Percentiles rank a stretch among this genome's conserved stretches.
These are phyloP conservation scores for Acronicta psi DNA, from an alignment of 2,888 invertebrate species.

Conservation along the genomic window DNA sequence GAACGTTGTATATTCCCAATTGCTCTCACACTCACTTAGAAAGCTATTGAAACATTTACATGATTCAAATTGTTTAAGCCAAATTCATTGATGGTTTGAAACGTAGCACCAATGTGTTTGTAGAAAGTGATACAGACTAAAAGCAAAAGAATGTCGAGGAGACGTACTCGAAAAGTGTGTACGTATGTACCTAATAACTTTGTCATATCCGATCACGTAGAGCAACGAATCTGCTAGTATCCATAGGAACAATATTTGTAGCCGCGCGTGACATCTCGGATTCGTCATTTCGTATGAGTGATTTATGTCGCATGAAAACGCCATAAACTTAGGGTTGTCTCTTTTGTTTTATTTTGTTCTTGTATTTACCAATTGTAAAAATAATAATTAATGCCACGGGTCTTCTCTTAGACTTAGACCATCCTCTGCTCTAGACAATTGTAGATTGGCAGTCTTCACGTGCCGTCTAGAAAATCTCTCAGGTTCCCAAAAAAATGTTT, in stretches of 20 bases:
- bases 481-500: no score
- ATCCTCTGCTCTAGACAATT: no score
- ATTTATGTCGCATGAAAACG: background rate
- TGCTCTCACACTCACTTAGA: background rate
- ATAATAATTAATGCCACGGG: no score
- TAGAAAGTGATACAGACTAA: no score
- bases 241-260: no score
- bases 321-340: background rate
- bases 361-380: no score
- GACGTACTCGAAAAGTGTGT: background rate
- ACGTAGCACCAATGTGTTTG: background rate
- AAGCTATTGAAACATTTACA: background rate
- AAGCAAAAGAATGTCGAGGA: background rate
- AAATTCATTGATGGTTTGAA: no score
- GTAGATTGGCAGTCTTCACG: no score
- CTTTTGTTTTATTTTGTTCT: no score
- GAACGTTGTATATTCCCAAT: background rate
- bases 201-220: background rate
- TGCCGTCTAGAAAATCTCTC: no score
- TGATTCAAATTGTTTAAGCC: background rate
- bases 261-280: constrained; percentile 5
- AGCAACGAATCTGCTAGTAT: no score
- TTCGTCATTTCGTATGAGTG: constrained; percentile 4
- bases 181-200: background rate
- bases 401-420: no score